Evolutionary conservation across 2,113 vertebrate genomes (phyloP), one percentile per base, ranked within the genome.

Genomic region (Paedocypris sp.): DNA sequence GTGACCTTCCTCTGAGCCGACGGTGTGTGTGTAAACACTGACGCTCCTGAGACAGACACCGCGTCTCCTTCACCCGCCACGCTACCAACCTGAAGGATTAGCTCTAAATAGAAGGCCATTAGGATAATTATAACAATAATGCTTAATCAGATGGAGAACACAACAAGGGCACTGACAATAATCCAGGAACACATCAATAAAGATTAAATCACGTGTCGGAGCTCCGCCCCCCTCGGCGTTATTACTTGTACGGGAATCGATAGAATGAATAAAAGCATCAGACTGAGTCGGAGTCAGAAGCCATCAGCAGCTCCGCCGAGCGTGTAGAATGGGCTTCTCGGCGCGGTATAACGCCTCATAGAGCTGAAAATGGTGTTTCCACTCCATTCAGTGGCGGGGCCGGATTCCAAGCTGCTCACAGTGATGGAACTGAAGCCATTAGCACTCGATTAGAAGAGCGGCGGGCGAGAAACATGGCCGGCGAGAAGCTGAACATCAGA

Each of bases 381-480:
- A 80, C 80, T 82, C 79, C 75, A 82, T 81, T 85, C 84, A 82
- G 80, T 86, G 77, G 81, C 77, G 79, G 80, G 84, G 81, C 80
- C 75, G 68, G 71, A 75, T 82, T 84, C 83, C 83, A 86, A 79
- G 79, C 76, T 73, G 75, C 82, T 82, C 77, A 80, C 79, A 53
- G 73, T 71, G 74, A 74, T 73, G 78, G 79, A 85, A 82, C 77
- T 80, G 79, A 81, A 81, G 75, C 84, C 82, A 86, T 86, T 86
- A 86, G 82, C 81, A 81, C 84, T 85, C 82, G 80, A 84, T 86
- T 86, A 87, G 83, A 84, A 79, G 81, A 76, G 71, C 83, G 83
- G 85, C 83, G 77, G 85, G 82, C 79, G 73, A 76, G 77, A 77
- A 75, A 49, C 18, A 19, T 31, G 39, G 16, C 3, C 41, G 36